phyloP scores from a whole-genome alignment of 2,113 vertebrate species.

The Empidonax traillii region DNA sequence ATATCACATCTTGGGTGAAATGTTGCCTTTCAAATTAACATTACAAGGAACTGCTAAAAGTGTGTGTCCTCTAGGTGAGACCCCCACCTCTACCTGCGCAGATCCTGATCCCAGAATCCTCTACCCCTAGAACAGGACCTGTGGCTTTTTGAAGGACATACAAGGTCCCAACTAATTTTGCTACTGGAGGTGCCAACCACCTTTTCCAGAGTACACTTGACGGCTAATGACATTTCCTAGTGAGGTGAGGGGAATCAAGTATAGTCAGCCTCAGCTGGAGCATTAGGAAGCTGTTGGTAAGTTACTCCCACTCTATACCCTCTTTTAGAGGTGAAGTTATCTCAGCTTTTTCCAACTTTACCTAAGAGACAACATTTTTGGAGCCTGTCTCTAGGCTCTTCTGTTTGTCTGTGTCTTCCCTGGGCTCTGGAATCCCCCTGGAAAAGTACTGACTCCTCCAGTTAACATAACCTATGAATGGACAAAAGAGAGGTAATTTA shows the following conservation, averaged over 20 bases:
- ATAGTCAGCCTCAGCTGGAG: background rate
- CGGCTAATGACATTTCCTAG: background rate
- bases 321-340: background rate
- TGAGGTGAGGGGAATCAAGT: background rate
- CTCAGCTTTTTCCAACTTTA: background rate
- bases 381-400: background rate
- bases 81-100: background rate
- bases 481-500: background rate
- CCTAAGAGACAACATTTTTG: background rate
- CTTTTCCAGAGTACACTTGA: background rate
- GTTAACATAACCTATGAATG: background rate
- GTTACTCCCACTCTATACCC: background rate
- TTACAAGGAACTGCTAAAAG: background rate
- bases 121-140: background rate
- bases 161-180: background rate
- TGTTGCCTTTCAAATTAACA: background rate
- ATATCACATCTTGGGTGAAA: fast-evolving
- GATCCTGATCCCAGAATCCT: background rate
- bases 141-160: background rate
- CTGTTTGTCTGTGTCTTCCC: background rate
- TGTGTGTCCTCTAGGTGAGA: background rate
- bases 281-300: background rate
- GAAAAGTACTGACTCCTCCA: background rate
- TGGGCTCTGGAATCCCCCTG: background rate
- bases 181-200: background rate